Conservation (phyloP, 2,797 vertebrate genomes). For the Rhabdomys pumilio region DNA sequence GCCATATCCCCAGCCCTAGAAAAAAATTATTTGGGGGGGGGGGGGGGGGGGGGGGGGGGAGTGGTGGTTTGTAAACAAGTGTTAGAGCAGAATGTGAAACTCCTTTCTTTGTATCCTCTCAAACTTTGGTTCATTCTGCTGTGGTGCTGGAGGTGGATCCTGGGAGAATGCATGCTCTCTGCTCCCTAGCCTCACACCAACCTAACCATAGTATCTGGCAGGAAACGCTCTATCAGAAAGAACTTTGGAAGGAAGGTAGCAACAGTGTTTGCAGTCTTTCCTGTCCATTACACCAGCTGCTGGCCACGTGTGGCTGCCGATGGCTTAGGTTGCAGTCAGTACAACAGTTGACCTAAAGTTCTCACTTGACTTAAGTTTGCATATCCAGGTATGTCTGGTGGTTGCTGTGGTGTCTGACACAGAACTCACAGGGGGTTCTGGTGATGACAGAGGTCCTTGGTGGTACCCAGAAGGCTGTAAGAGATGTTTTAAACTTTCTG, state of each 20-base stretch:
- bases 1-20: not conserved
- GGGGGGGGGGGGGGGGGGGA: no score
- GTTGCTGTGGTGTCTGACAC: not conserved
- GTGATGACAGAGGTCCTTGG: not conserved
- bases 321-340: not conserved
- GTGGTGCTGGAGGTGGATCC: not conserved
- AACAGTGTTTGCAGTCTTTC: no score
- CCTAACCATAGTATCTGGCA: not conserved
- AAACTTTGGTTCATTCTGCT: not conserved
- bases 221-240: not conserved
- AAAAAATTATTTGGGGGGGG: no score
- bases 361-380: not conserved
- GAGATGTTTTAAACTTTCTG: not conserved
- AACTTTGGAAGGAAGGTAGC: not conserved
- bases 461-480: not conserved
- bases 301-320: accelerated
- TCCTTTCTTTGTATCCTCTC: not conserved
- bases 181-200: not conserved
- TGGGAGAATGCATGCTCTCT: not conserved
- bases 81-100: not conserved
- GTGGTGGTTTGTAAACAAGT: no score
- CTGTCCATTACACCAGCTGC: accelerated
- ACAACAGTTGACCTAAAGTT: not conserved
- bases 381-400: not conserved
- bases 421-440: not conserved